phyloP scores from a whole-genome alignment of 2,797 vertebrate genomes.

The Kryptolebias ocellatus region DNA sequence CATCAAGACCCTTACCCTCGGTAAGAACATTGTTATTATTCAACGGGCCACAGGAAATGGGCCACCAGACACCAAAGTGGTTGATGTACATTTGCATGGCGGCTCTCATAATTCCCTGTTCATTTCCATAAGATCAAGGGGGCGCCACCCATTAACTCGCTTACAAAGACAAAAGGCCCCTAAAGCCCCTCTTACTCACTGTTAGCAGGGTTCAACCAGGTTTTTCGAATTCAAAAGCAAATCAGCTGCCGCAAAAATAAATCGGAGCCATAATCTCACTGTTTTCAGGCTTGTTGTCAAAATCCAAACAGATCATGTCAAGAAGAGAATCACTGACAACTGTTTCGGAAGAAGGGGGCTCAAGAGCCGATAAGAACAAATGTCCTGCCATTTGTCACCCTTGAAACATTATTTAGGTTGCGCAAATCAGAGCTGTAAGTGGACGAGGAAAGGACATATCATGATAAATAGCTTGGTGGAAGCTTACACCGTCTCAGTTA shows the following conservation, averaged over 20 bases:
- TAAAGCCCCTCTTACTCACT: conserved; percentile 67
- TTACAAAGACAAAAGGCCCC: conserved; percentile 81
- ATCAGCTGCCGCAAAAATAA: conserved; percentile 49
- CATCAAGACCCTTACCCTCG: conserved; percentile 82
- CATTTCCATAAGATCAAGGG: conserved; percentile 85
- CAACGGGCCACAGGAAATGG: conserved; percentile 79
- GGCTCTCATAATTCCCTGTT: conserved; percentile 81
- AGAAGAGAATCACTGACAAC: conserved; percentile 68
- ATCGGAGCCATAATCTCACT: conserved; percentile 58
- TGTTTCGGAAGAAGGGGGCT: conserved; percentile 62
- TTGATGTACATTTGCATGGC: conserved; percentile 84
- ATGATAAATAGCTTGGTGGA: conserved; percentile 73
- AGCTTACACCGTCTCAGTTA: conserved; percentile 55
- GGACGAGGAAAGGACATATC: conserved; percentile 68
- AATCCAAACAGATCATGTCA: conserved; percentile 75
- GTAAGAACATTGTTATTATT: conserved; percentile 83
- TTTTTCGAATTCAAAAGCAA: conserved; percentile 72
- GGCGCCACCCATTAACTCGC: conserved; percentile 80
- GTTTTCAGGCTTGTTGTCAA: conserved; percentile 55
- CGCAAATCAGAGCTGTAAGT: conserved; percentile 75
- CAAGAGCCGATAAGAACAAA: conserved; percentile 74
- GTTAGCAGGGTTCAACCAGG: conserved; percentile 64
- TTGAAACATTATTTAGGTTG: conserved; percentile 70
- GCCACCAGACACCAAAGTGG: conserved; percentile 84
- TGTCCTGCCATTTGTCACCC: conserved; percentile 73